Evolutionary conservation across 2,888 invertebrate species (phyloP).

Genomic region (Drosophila demipolita): DNA sequence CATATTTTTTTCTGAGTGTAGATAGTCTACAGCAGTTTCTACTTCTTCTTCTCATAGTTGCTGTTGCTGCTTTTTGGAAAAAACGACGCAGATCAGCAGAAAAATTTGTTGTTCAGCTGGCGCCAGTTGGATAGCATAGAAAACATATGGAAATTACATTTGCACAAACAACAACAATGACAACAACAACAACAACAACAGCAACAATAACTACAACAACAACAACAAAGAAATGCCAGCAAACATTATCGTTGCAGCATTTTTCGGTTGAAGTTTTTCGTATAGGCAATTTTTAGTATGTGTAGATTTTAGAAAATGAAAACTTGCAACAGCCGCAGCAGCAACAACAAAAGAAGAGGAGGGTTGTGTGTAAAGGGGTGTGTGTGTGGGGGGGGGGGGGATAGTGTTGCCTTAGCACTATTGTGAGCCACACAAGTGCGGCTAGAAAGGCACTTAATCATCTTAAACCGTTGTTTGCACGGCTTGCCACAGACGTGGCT

Average conservation of each 20-base stretch:
- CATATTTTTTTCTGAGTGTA: not conserved
- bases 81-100: conserved; percentile 72
- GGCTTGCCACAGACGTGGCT: conserved; percentile 74
- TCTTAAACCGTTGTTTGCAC: conserved; percentile 80
- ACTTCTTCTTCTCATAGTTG: not conserved
- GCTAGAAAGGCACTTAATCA: conserved; percentile 80
- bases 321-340: conserved; percentile 58
- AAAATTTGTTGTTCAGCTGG: conserved; percentile 48
- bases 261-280: conserved; percentile 46
- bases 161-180: conserved; percentile 32
- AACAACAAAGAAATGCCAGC: conserved; percentile 24
- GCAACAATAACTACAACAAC: conserved; percentile 8
- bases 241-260: conserved; percentile 61
- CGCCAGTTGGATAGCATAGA: conserved; percentile 52
- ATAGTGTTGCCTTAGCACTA: conserved; percentile 46
- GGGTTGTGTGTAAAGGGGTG: not conserved
- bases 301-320: conserved; percentile 73
- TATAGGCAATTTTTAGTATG: conserved; percentile 51
- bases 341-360: conserved; percentile 17
- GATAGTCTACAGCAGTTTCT: not conserved
- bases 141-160: conserved; percentile 77
- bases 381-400: not conserved
- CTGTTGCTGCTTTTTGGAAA: conserved; percentile 17
- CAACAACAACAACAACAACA: not conserved
- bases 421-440: conserved; percentile 66